Evolutionary conservation across 1,140 invertebrate genomes (phyloP).

Genomic region (Cylas formicarius): DNA sequence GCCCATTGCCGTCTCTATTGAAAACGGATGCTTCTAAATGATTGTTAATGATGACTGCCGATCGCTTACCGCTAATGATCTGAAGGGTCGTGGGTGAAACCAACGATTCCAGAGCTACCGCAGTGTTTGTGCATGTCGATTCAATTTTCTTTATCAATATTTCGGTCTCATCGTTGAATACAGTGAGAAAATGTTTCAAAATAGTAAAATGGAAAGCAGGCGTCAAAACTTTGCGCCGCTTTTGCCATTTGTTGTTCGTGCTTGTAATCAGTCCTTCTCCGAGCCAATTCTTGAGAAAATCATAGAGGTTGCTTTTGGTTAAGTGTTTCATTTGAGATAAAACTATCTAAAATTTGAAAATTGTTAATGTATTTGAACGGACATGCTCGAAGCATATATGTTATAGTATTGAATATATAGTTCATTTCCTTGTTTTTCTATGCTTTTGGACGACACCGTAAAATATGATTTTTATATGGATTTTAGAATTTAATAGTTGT

Average conservation of each 20-base stretch:
- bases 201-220: conserved; percentile 76
- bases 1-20: no score
- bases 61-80: conserved; percentile 54
- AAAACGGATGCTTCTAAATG: conserved; percentile 22
- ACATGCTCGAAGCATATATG: not conserved
- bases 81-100: conserved; percentile 56
- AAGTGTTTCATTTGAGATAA: conserved; percentile 22
- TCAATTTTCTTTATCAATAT: conserved; percentile 43
- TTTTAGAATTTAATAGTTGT: no score
- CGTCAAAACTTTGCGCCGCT: conserved; percentile 62
- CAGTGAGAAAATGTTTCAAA: conserved; percentile 60
- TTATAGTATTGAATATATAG: not conserved
- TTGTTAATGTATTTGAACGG: conserved; percentile 2
- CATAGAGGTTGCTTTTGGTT: conserved; percentile 45
- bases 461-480: no score
- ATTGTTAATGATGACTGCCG: not conserved
- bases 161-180: conserved; percentile 59
- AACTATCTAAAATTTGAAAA: conserved; percentile 21
- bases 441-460: no score
- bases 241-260: conserved; percentile 59
- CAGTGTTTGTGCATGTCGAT: conserved; percentile 34
- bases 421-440: not conserved
- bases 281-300: conserved; percentile 67
- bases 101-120: conserved; percentile 49
- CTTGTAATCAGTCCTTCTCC: conserved; percentile 68